Percentiles rank a stretch among this genome's conserved stretches.
phyloP scores from a whole-genome alignment of 2,113 vertebrate species.

The Paraplagusia blochii region DNA sequence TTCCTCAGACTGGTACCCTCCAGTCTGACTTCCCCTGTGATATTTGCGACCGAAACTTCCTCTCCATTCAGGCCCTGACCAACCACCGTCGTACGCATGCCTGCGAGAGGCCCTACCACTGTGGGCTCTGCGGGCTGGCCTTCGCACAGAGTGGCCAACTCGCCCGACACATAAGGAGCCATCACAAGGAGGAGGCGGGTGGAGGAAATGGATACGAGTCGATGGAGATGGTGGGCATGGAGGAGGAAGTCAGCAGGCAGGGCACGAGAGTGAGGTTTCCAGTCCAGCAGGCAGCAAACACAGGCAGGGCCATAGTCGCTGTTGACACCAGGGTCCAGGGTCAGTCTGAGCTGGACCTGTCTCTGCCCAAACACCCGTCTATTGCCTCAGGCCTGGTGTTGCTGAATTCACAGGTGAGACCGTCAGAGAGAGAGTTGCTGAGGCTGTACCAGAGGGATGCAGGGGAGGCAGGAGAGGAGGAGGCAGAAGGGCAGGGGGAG shows the following conservation, averaged over 20 bases:
- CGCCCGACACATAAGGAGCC: slow-evolving; percentile 77
- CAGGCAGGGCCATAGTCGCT: slow-evolving; percentile 76
- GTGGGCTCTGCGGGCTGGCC: slow-evolving; percentile 75
- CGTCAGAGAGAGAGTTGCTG: slow-evolving; percentile 80
- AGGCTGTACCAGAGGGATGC: slow-evolving; percentile 86
- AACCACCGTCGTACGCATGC: slow-evolving; percentile 76
- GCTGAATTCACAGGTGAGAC: slow-evolving; percentile 66
- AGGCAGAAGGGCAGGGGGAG: slow-evolving; percentile 69
- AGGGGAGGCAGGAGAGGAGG: slow-evolving; percentile 77
- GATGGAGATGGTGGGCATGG: slow-evolving; percentile 67
- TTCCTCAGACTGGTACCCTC: slow-evolving; percentile 48
- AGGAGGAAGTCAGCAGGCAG: slow-evolving; percentile 74
- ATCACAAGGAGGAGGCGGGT: slow-evolving; percentile 51
- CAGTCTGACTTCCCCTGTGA: slow-evolving; percentile 66
- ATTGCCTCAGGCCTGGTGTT: slow-evolving; percentile 61
- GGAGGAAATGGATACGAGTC: slow-evolving; percentile 76
- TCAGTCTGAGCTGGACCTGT: slow-evolving; percentile 51
- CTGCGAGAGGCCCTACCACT: slow-evolving; percentile 76
- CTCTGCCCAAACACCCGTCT: slow-evolving; percentile 65
- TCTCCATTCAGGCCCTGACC: slow-evolving; percentile 69
- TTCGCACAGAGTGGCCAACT: slow-evolving; percentile 78
- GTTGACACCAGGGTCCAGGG: slow-evolving; percentile 54
- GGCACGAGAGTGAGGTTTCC: slow-evolving; percentile 69
- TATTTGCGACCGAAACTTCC: slow-evolving; percentile 73
- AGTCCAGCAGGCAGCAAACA: slow-evolving; percentile 78